phyloP scores from a whole-genome alignment of 2,113 vertebrate genomes.

The Nothocercus julius region DNA sequence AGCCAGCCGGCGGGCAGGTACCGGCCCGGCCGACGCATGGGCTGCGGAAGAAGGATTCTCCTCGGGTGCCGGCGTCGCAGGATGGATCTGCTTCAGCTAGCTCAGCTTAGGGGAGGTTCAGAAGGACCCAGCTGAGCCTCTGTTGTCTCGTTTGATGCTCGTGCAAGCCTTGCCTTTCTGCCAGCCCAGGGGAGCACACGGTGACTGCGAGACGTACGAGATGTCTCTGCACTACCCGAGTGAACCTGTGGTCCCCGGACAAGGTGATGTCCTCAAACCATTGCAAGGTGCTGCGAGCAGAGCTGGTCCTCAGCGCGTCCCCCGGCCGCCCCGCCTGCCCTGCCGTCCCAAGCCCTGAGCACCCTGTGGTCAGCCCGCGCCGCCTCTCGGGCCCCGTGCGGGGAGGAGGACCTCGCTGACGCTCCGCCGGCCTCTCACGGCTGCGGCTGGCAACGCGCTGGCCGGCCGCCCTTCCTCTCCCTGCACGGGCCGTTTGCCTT shows the following conservation, averaged over 20 bases:
- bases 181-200: rapidly evolving
- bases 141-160: not conserved
- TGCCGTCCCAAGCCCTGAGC: not conserved
- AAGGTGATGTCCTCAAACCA: not conserved
- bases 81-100: not conserved
- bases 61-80: too few species aligned
- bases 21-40: not conserved
- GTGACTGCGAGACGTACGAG: not conserved
- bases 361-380: not conserved
- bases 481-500: not conserved
- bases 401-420: not conserved
- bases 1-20: not conserved
- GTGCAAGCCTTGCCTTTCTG: not conserved
- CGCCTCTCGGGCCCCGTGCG: too few species aligned
- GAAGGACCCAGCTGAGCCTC: not conserved
- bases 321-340: not conserved
- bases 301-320: not conserved
- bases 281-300: not conserved
- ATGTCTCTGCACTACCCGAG: rapidly evolving
- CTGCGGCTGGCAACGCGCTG: not conserved
- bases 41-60: not conserved
- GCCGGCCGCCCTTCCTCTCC: not conserved
- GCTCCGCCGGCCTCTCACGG: not conserved
- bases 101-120: not conserved
- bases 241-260: too few species aligned